Base-by-base conservation (phyloP, 2,888 invertebrate species). In the Scaptomyza parva region DNA sequence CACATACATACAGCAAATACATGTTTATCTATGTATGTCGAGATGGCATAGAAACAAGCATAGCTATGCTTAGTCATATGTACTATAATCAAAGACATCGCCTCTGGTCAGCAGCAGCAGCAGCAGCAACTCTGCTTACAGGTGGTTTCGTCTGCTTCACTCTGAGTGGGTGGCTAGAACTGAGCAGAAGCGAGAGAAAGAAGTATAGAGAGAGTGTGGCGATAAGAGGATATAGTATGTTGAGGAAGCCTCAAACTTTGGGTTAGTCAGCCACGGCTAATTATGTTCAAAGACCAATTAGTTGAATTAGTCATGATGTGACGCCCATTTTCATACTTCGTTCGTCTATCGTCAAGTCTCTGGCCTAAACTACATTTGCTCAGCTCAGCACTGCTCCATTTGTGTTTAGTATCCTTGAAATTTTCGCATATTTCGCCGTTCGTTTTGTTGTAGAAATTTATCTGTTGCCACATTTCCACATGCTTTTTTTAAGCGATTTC, bases 391-490 rank as follows among this genome's bases (percentile, higher is more conserved):
- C 11, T 53, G 47, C 53, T 50, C 26, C 50, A 45, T 50, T 70
- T 58, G 54, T 41, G 12, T 30, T 51, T 44, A 39, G 60, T 71
- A 70, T 61, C 40, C 75, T 78, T 66, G 57, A 57, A 66, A 67
- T 55, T 41, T 50, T 50, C 50, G 48, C 53, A 8, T 60, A 41
- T 40, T 69, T 62, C 69, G 37, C 51, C 30, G 33, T 58, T 57
- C 30, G 35, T 53, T 54, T 73, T 64, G 51, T 26, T 55, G 55
- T 69, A 63, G 64, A 77, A 64, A 69, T 69, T 68, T 71, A 64
- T 67, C 59, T 66, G 57, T 73, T 64, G 68, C 61, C 68, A 69
- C 64, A 86, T 66, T 84, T 81, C 64, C 65, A 68, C 69, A 65
- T 81, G 68, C 59, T 59, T 65, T 75, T 84, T 78, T 78, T 66